These are phyloP conservation scores for Kryphioiulus occultus DNA, from an alignment of 2,888 invertebrate species.

Conservation along the genomic window DNA sequence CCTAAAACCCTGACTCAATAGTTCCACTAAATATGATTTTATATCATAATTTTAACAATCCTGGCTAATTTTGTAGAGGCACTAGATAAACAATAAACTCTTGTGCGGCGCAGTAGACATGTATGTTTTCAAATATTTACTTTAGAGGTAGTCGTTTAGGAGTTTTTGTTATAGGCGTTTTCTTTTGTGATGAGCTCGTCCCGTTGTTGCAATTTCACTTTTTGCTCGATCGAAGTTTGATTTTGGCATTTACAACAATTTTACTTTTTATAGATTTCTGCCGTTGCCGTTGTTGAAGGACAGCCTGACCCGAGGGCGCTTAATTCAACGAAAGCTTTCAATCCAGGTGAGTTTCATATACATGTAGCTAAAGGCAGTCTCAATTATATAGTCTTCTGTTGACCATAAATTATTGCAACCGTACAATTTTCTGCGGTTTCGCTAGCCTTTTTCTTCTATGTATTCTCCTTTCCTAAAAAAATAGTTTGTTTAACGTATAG, in stretches of 20 bases:
- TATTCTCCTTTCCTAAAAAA: background rate
- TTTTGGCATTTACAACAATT: background rate
- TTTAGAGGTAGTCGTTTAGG: too few species aligned
- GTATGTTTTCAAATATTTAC: too few species aligned
- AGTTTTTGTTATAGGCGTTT: too few species aligned
- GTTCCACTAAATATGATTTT: too few species aligned
- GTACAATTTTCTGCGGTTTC: background rate
- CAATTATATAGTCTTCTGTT: slow-evolving; percentile 8
- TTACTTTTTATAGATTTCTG: background rate
- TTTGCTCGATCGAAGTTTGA: background rate
- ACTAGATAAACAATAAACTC: too few species aligned
- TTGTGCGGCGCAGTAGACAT: too few species aligned
- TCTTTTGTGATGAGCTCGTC: too few species aligned
- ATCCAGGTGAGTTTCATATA: slow-evolving; percentile 22
- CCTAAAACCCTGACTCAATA: too few species aligned
- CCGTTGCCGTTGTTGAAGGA: background rate
- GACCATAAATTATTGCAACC: slow-evolving; percentile 11
- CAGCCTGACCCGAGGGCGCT: background rate
- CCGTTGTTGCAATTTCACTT: background rate
- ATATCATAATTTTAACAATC: too few species aligned
- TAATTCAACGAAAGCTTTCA: background rate
- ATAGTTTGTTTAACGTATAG: background rate
- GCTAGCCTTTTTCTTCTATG: background rate
- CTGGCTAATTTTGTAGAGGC: too few species aligned
- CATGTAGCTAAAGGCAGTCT: background rate